Base-by-base conservation (phyloP, 92 coral and sea anemone species). In the Scolanthus callimorphus region DNA sequence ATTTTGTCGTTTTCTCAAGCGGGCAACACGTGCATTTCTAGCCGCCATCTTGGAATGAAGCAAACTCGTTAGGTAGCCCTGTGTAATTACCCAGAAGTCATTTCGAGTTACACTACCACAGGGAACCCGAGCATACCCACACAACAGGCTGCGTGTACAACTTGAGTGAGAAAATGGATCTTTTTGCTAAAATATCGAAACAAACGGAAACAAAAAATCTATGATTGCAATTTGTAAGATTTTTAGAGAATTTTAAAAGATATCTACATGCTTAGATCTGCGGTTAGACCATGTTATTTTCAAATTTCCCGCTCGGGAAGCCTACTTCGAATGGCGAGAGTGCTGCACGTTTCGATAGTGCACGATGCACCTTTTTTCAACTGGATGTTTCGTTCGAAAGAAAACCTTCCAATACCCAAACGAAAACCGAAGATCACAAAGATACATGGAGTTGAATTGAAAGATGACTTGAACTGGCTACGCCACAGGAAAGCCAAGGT, bases 391-490 rank as follows among this genome's bases (percentile, higher is more conserved):
- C 81, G 84, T 29, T 63, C 49, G 23, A 62, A 75, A 49, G 61
- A 52, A 2, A 48, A 67, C 24, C 76, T 70, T 44, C 95, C 95
- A 20, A 45, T 51, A 17, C 68, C 90, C 3, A 77, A 69, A 59
- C 68, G 39, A 60, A 56, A 70, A 9, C 55, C 69, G 49, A 70
- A 38, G 55, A 39, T 25, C 51, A 72, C 66, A 28, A 71, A 47
- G 19, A 15, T 86, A 1, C 90, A 86, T 59, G 95, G 95, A n/a
- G 82, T 67, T 54, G 72, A 71, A 31, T 58, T 86, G 23, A 64
- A 71, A 26, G 97, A 90, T 57, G 83, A 90, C 55, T 85, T 76
- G 60, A 47, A 83, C 11, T 90, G 97, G 97, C 72, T 90, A 4
- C 85, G 74, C 29, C 31, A 89, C 17, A 65, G 57, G 9, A 60